These are phyloP conservation scores for Ophonus ardosiacus DNA, from an alignment of 2,888 invertebrate genomes.

Conservation along the genomic window DNA sequence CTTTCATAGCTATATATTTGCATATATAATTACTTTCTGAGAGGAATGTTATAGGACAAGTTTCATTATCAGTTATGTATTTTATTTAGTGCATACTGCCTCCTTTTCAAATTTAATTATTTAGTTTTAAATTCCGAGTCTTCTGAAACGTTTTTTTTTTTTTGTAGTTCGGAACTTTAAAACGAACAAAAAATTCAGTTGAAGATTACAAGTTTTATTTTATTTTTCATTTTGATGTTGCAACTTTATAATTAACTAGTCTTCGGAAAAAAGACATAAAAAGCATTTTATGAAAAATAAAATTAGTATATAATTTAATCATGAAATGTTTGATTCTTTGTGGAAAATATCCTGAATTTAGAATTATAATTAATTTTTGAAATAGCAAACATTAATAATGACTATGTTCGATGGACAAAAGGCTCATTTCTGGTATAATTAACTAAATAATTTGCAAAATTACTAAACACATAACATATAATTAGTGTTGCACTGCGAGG, in stretches of 20 bases:
- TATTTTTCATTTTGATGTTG: background rate
- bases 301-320: background rate
- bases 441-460: slow-evolving; percentile 21
- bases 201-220: background rate
- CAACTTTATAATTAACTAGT: slow-evolving; percentile 27
- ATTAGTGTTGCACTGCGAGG: too few species aligned
- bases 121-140: background rate
- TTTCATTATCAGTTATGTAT: slow-evolving; percentile 22
- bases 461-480: background rate
- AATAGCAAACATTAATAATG: slow-evolving; percentile 1
- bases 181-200: slow-evolving; percentile 23
- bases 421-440: slow-evolving; percentile 36
- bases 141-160: slow-evolving; percentile 13
- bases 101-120: slow-evolving; percentile 14
- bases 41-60: background rate
- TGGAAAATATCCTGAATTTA: background rate
- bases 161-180: background rate
- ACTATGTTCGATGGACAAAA: slow-evolving; percentile 2
- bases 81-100: background rate
- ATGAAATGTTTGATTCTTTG: background rate
- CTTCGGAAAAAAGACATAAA: background rate
- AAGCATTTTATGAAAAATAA: too few species aligned
- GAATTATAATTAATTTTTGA: background rate
- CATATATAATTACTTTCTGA: background rate
- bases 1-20: background rate